These are phyloP conservation scores for Atrichornis clamosus DNA, from an alignment of 2,113 vertebrate species.

Conservation along the genomic window DNA sequence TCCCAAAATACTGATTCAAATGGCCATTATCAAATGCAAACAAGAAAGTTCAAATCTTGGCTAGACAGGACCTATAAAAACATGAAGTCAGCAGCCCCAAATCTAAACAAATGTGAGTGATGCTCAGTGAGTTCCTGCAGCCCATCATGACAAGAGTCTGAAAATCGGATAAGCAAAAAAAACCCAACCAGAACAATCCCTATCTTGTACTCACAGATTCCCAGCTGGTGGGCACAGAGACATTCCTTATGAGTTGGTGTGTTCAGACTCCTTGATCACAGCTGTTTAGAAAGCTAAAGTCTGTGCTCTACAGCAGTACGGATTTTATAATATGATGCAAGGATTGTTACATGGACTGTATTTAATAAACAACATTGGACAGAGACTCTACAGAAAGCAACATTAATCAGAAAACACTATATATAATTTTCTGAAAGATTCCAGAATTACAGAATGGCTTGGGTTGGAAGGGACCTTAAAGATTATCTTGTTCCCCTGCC, in stretches of 20 bases:
- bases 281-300: not conserved
- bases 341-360: not conserved
- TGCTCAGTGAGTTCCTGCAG: not conserved
- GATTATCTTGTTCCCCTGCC: no score
- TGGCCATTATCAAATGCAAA: not conserved
- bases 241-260: not conserved
- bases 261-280: not conserved
- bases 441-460: not conserved
- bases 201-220: not conserved
- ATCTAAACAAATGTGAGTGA: not conserved
- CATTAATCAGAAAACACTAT: not conserved
- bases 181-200: not conserved
- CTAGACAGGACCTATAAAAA: not conserved
- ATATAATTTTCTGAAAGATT: not conserved
- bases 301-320: not conserved
- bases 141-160: not conserved
- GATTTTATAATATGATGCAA: not conserved
- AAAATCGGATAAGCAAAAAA: not conserved
- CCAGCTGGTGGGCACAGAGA: not conserved
- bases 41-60: not conserved
- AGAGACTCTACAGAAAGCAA: not conserved
- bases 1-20: not conserved
- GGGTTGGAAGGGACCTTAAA: not conserved
- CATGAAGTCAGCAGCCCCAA: not conserved
- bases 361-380: not conserved